Evolutionary conservation across 2,113 vertebrate species (phyloP).

Genomic region (Siphamia tubifer): DNA sequence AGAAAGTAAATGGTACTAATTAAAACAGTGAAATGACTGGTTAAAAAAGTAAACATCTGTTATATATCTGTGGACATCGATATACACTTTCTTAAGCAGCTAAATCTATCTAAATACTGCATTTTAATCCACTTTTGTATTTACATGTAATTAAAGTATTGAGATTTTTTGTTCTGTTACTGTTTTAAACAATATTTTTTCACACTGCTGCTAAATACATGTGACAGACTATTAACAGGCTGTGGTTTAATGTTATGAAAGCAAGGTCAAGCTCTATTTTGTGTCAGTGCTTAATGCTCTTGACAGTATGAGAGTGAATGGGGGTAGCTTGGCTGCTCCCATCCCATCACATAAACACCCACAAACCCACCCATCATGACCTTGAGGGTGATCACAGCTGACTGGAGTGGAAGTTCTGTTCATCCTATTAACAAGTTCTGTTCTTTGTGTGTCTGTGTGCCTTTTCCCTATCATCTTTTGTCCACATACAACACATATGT

Average conservation of each 20-base stretch:
- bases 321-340: background rate
- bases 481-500: no score
- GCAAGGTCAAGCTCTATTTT: background rate
- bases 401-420: constrained; percentile 4
- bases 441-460: background rate
- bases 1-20: background rate
- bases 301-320: constrained; percentile 19
- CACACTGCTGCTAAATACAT: background rate
- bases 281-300: constrained; percentile 17
- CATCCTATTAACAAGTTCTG: no score
- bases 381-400: constrained; percentile 43
- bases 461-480: no score
- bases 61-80: no score
- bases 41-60: background rate
- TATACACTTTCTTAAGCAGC: no score
- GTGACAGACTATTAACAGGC: background rate
- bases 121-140: background rate
- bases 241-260: constrained; percentile 6
- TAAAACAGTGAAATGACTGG: background rate
- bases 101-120: background rate
- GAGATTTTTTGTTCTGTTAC: background rate
- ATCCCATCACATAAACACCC: constrained; percentile 3
- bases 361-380: constrained; percentile 18
- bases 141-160: no score
- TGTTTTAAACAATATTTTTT: background rate